Conservation (phyloP, 2,888 invertebrate species). For the Lamproptera curius region DNA sequence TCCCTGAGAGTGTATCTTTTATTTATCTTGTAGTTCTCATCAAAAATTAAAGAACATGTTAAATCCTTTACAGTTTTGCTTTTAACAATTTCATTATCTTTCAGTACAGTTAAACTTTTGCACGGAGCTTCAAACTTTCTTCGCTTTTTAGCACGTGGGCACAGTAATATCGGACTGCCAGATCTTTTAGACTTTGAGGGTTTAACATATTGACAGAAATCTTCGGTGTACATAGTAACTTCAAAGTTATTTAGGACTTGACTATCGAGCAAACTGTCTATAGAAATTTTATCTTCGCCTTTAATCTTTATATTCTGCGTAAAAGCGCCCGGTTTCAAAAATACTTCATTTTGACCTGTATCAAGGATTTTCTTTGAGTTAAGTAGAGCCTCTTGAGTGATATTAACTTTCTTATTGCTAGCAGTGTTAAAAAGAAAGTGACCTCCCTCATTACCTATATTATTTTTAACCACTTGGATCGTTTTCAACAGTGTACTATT, state of each 20-base stretch:
- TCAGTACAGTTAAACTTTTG: not conserved
- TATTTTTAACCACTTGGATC: not conserved
- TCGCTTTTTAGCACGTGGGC: constrained; percentile 54
- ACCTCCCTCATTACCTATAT: not conserved
- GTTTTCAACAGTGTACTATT: not conserved
- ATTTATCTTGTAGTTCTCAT: constrained; percentile 48
- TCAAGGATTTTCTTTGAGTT: constrained; percentile 42
- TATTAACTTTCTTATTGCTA: constrained; percentile 29
- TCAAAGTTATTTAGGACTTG: constrained; percentile 60
- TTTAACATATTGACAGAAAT: constrained; percentile 41
- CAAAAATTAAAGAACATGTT: constrained; percentile 30
- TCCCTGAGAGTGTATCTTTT: constrained; percentile 40
- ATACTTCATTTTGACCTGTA: constrained; percentile 22
- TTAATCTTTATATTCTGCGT: constrained; percentile 13
- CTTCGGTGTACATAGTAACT: constrained; percentile 52
- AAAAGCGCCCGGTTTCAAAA: not conserved
- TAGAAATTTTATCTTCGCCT: constrained; percentile 14
- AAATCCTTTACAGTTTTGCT: constrained; percentile 8
- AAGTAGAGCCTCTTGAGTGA: constrained; percentile 36
- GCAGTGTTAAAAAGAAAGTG: constrained; percentile 40
- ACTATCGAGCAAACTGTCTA: constrained; percentile 46
- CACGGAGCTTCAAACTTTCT: constrained; percentile 56
- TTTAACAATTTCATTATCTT: constrained; percentile 16
- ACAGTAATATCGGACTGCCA: constrained; percentile 60
- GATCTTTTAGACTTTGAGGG: constrained; percentile 46